Evolutionary conservation across 2,797 vertebrate species (phyloP).

Genomic region (Acanthiza pusilla): DNA sequence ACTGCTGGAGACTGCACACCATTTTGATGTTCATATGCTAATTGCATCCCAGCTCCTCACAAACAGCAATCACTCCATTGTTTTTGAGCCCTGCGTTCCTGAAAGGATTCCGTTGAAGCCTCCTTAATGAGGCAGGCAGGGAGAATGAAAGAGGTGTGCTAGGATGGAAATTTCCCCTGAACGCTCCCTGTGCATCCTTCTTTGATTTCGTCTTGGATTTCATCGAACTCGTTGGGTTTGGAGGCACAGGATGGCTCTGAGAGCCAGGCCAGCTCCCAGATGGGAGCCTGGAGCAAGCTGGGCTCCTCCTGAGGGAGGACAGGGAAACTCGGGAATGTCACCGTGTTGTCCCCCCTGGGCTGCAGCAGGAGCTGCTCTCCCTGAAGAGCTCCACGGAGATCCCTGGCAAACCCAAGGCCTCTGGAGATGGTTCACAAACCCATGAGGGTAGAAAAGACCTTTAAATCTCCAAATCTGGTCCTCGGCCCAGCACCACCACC

Average conservation of each 20-base stretch:
- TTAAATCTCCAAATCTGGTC: no score
- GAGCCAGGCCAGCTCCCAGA: neutral
- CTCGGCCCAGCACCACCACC: neutral
- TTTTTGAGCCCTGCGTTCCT: neutral
- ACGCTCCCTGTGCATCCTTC: neutral
- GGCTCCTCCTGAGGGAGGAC: neutral
- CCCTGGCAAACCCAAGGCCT: neutral
- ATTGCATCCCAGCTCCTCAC: slow-evolving; percentile 59
- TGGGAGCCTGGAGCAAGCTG: neutral
- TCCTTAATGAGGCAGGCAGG: slow-evolving; percentile 19
- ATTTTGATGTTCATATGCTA: slow-evolving; percentile 54
- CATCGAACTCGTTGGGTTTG: neutral
- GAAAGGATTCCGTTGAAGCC: slow-evolving; percentile 37
- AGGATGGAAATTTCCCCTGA: neutral
- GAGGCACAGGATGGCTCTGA: neutral
- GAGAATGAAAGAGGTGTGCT: neutral
- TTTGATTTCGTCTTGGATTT: neutral
- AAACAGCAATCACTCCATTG: slow-evolving; percentile 66
- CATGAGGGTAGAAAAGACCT: neutral
- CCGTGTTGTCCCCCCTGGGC: neutral
- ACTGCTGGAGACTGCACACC: neutral
- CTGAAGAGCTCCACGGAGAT: neutral
- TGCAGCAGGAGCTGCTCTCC: neutral
- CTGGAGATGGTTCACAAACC: neutral
- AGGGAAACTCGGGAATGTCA: no score